Percentiles rank a stretch among this genome's conserved stretches.
These are phyloP conservation scores for Aproaerema taeniolella DNA, from an alignment of 2,888 invertebrate species.

Conservation along the genomic window DNA sequence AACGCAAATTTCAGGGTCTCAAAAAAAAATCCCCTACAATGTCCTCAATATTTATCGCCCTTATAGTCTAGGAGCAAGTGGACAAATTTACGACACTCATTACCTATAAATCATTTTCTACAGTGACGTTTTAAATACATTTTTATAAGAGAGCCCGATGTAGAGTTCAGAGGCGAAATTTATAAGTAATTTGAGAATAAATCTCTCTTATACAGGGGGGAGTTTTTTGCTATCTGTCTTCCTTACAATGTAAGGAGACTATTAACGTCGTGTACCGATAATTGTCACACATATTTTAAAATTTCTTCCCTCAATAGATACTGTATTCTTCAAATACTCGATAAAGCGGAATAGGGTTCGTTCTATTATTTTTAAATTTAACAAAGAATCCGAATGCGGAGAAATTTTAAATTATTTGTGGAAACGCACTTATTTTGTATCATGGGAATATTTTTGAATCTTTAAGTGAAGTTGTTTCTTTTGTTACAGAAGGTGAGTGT, in stretches of 20 bases:
- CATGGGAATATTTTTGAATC: conserved; percentile 45
- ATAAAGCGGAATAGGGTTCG: conserved; percentile 26
- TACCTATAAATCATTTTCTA: conserved; percentile 66
- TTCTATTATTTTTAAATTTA: conserved; percentile 44
- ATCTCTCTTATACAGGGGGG: conserved; percentile 61
- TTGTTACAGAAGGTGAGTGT: conserved; percentile 74
- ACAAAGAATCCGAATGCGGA: conserved; percentile 30
- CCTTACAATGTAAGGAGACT: conserved; percentile 65
- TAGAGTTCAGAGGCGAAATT: conserved; percentile 57
- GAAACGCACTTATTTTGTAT: conserved; percentile 28
- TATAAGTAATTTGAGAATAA: conserved; percentile 77
- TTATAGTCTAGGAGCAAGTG: conserved; percentile 60
- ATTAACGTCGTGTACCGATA: conserved; percentile 76
- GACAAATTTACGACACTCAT: conserved; percentile 73
- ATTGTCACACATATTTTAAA: conserved; percentile 78
- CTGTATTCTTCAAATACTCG: conserved; percentile 22
- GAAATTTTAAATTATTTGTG: conserved; percentile 23
- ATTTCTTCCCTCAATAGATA: conserved; percentile 46
- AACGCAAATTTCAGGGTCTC: background rate
- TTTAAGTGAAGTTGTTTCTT: conserved; percentile 30
- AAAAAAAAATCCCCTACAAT: conserved; percentile 19
- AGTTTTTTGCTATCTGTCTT: conserved; percentile 52
- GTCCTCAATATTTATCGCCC: conserved; percentile 52
- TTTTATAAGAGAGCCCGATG: conserved; percentile 71
- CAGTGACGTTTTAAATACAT: conserved; percentile 75